Base-by-base conservation (phyloP, 1,140 invertebrate genomes). In the Dreissena polymorpha region DNA sequence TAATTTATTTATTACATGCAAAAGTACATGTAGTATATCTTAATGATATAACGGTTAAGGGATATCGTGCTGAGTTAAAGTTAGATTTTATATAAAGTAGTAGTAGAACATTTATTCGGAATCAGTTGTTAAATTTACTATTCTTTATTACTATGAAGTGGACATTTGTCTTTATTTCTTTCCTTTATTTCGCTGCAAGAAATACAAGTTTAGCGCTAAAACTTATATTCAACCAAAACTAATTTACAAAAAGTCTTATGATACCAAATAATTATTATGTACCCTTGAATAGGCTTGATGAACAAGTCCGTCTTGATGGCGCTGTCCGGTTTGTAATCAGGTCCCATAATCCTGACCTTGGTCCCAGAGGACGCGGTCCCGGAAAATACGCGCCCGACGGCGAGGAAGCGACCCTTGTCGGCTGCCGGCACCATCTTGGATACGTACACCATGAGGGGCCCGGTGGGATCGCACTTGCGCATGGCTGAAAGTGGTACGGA, bases 351-450 rank as follows among this genome's bases (percentile, higher is more conserved):
- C 21, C 92, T 68, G 0, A 90, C 91, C 93, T 99, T 99, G 95
- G 97, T 94, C 73, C 99, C 98, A 80, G 98, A 99, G 74, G 95
- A 95, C 10, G 96, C 95, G 16, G 96, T 97, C 88, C 99, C 99
- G 88, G 99, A 98, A 94, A 99, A 99, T 10, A 99, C 99, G 94
- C 99, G 97, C 84, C 99, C 99, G 92, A 99, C 99, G 74, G 99
- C 99, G 93, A 99, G 99, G 95, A 99, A 99, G 92, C 99, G 96
- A 87, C 99, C 99, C 94, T 99, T 99, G 93, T 99, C 99, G 23
- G 98, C 97, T 2, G 99, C 99, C 79, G 99, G 99, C 93, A 99
- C 99, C 99, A 99, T 99, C 94, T 99, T 99, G 21, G 98, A 99
- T 83, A 99, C 95, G 95, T 99, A 99, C 98, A 99, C 99, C 98